phyloP scores from a whole-genome alignment of 2,113 vertebrate genomes.

The Puntigrus tetrazona region DNA sequence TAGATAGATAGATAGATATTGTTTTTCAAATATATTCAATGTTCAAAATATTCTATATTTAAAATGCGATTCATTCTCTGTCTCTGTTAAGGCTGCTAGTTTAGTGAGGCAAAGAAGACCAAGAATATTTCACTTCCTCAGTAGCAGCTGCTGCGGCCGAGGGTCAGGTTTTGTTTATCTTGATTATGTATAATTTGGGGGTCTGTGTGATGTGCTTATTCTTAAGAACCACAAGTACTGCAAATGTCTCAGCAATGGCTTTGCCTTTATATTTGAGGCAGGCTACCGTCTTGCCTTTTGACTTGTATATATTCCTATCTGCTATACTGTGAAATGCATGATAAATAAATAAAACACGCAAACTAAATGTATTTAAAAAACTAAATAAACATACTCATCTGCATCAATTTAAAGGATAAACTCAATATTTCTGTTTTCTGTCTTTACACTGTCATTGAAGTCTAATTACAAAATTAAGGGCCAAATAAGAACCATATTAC shows the following conservation, averaged over 20 bases:
- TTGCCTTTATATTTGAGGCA: not conserved
- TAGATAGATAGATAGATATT: no score
- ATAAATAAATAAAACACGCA: not conserved
- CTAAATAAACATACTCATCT: not conserved
- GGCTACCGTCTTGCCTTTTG: no score
- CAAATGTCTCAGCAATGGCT: not conserved
- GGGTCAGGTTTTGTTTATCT: constrained; percentile 10
- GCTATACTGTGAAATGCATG: no score
- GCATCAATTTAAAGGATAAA: not conserved
- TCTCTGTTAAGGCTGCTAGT: not conserved
- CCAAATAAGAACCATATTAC: not conserved
- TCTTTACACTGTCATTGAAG: not conserved
- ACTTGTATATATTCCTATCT: no score
- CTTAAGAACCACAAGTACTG: not conserved
- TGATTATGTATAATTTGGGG: not conserved
- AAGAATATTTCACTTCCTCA: not conserved
- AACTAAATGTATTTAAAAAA: not conserved
- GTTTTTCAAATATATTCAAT: no score
- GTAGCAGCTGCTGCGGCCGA: constrained; percentile 2
- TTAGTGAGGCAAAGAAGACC: not conserved
- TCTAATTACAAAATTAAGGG: not conserved
- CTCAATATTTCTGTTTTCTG: not conserved
- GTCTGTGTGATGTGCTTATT: not conserved
- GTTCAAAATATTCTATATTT: no score
- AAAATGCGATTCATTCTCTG: not conserved